Conservation (phyloP, 2,888 invertebrate species). For the Luperina nickerlii region DNA sequence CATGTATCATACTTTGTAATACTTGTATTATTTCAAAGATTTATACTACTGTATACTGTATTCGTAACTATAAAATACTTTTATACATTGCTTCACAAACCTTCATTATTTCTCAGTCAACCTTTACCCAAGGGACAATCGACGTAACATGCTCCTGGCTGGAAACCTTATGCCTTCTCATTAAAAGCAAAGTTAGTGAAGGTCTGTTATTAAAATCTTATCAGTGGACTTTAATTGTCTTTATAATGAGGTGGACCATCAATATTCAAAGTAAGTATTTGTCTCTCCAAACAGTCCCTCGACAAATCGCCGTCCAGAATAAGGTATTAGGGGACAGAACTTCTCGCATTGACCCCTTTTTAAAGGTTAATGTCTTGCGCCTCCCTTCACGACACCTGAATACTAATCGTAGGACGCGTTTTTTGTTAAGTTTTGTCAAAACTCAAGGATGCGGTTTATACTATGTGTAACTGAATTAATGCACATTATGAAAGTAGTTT, state of each 20-base stretch:
- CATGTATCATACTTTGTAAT: not conserved
- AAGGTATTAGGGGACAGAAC: slow-evolving; percentile 88
- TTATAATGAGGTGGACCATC: slow-evolving; percentile 79
- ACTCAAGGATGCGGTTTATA: slow-evolving; percentile 17
- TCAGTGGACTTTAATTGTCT: slow-evolving; percentile 77
- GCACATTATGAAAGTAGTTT: not conserved
- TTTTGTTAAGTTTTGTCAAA: slow-evolving; percentile 39
- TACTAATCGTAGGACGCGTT: slow-evolving; percentile 76
- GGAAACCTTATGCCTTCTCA: slow-evolving; percentile 26
- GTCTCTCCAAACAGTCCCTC: slow-evolving; percentile 79
- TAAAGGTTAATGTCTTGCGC: slow-evolving; percentile 87
- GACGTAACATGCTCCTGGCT: slow-evolving; percentile 13
- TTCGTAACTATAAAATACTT: not conserved
- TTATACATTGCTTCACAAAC: not conserved
- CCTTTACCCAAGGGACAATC: not conserved
- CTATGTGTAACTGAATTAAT: not conserved
- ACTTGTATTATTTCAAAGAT: not conserved
- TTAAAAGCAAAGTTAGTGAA: slow-evolving; percentile 34
- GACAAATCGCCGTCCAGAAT: slow-evolving; percentile 85
- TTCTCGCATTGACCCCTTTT: slow-evolving; percentile 90
- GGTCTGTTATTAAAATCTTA: slow-evolving; percentile 69
- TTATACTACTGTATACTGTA: not conserved
- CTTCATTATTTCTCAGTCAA: slow-evolving; percentile 35
- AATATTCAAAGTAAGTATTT: slow-evolving; percentile 86
- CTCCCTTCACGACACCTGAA: slow-evolving; percentile 82